Evolutionary conservation across 2,888 invertebrate genomes (phyloP), one percentile per base, ranked within the genome.

Genomic region (Odontomyia ornata): DNA sequence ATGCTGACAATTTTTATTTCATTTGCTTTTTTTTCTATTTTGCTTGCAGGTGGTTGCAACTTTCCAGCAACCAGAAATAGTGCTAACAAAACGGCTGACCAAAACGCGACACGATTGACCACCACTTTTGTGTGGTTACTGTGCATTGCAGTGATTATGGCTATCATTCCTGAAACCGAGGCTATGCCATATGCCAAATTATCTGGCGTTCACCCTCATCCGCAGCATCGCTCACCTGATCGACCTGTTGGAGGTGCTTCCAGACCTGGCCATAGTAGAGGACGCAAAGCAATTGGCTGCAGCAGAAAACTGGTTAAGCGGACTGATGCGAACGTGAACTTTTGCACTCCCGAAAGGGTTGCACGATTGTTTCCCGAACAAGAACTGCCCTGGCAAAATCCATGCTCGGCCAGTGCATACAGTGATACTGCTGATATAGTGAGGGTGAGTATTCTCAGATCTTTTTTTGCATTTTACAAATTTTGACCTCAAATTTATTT

Each of bases 61-160:
- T 82, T 77, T 75, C 77, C 80, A 78, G 82, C 82, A 82, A 83
- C 82, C 82, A 80, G 80, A 81, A 80, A 9, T 25, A 46, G 80
- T 81, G 80, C 77, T 75, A 82, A 77, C 82, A 84, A 83, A 81
- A 85, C 84, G 84, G 84, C 84, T 80, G 81, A 80, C 79, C 77
- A 52, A 52, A 67, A 30, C 76, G 21, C 36, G 9, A 36, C 5
- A 5, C 9, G 9, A 36, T 36, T 36, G 9, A 36, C 64, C 76
- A 67, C 76, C 80, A 43, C 52, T 23, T 47, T 57, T 80, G 52
- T 80, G 80, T 80, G 81, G 80, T 75, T 56, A 28, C 47, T 71
- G 77, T 65, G 77, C 23, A 72, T 80, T 72, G 62, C 72, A 62
- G 46, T 79, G 77, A 75, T 77, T 69, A 78, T 77, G 47, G 67